phyloP scores from a whole-genome alignment of 2,888 invertebrate species.

The Sinohyriopsis cumingii region DNA sequence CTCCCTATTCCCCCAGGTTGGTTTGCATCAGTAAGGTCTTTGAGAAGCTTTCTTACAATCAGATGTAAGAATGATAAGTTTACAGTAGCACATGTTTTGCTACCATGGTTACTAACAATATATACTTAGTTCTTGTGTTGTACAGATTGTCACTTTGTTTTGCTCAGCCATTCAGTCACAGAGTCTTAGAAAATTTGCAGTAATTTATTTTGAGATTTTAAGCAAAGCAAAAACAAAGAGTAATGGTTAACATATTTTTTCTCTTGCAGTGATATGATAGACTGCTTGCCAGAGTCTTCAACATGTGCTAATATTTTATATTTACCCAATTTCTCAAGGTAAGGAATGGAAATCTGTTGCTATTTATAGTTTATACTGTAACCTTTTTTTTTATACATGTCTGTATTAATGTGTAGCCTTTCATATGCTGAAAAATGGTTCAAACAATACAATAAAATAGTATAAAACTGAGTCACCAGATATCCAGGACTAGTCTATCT shows the following conservation, averaged over 20 bases:
- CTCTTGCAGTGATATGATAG: slow-evolving; percentile 60
- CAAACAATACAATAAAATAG: too few relatives aligned
- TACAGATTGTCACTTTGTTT: too few relatives aligned
- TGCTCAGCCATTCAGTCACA: background rate
- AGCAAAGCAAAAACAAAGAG: too few relatives aligned
- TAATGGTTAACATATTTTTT: slow-evolving; percentile 2
- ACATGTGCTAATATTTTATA: slow-evolving; percentile 72
- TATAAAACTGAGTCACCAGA: background rate
- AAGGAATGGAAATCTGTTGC: slow-evolving; percentile 18
- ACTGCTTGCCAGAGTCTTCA: slow-evolving; percentile 70
- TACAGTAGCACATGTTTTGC: too few relatives aligned
- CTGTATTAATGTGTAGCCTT: background rate
- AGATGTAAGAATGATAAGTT: too few relatives aligned
- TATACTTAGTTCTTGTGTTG: too few relatives aligned
- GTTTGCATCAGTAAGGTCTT: too few relatives aligned
- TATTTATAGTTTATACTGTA: background rate
- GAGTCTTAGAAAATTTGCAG: background rate
- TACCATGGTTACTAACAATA: too few relatives aligned
- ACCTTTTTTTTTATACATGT: too few relatives aligned
- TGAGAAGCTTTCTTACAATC: too few relatives aligned
- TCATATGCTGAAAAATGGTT: background rate
- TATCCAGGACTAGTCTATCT: background rate
- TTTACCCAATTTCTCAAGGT: slow-evolving; percentile 70
- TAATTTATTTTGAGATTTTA: background rate
- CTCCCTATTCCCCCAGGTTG: too few relatives aligned